Percentiles rank a stretch among this genome's conserved stretches.
These are phyloP conservation scores for Ormyrus thymus DNA, from an alignment of 2,888 invertebrate genomes.

Conservation along the genomic window DNA sequence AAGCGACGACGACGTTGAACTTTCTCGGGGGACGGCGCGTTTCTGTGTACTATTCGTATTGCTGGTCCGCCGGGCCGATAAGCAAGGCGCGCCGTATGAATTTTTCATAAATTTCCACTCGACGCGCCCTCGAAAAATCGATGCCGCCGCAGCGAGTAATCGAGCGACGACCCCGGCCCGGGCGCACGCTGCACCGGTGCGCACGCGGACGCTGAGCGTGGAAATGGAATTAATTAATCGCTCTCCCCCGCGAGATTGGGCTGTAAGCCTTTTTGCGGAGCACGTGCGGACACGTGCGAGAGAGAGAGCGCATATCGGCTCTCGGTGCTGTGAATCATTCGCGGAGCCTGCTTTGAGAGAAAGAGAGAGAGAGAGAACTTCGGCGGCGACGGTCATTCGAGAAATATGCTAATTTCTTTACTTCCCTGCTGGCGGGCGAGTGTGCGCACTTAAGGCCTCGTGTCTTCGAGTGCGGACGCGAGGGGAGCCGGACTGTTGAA, in stretches of 20 bases:
- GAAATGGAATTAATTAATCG: slow-evolving; percentile 52
- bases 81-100: background rate
- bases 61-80: background rate
- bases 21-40: slow-evolving; percentile 46
- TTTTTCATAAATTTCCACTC: background rate
- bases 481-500: too few species aligned
- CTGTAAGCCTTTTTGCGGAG: background rate
- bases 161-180: slow-evolving; percentile 20
- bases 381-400: too few species aligned
- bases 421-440: too few species aligned
- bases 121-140: background rate
- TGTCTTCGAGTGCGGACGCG: too few species aligned
- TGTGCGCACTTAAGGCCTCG: too few species aligned
- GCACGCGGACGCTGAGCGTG: background rate
- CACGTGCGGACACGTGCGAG: slow-evolving; percentile 19
- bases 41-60: slow-evolving; percentile 1
- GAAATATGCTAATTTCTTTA: too few species aligned
- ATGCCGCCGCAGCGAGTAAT: background rate
- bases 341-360: too few species aligned
- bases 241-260: background rate
- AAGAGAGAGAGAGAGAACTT: too few species aligned
- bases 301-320: too few species aligned
- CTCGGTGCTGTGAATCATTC: too few species aligned
- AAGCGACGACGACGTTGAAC: slow-evolving; percentile 43
- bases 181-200: background rate